Evolutionary conservation across 2,797 vertebrate species (phyloP), one percentile per base, ranked within the genome.

Genomic region (Enteromius paludinosus): DNA sequence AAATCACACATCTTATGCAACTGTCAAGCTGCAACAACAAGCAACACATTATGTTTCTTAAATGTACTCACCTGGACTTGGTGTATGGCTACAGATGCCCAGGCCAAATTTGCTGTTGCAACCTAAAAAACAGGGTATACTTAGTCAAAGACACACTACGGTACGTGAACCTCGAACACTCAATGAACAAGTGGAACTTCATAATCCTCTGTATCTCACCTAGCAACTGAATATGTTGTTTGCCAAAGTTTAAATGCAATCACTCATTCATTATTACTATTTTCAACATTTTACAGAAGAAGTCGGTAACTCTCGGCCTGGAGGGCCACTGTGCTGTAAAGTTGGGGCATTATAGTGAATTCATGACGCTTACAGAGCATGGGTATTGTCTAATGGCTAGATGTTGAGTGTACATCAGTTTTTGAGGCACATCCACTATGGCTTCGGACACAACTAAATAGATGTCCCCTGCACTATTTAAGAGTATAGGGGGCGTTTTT

Each of bases 81-180:
- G 93, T 99, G 98, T 93, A 99, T 97, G 88, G 98, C 98, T 91
- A 99, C 96, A 15, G 97, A 97, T 65, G 97, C 97, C 98, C 98
- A 99, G 9, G 98, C 96, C 89, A 99, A 95, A 91, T 97, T 98
- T 88, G 98, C 97, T 86, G 97, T 99, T 79, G 98, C 98, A 92
- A 99, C 96, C 98, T 99, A 83, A 65, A 92, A 78, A 87, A 52
- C 89, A 86, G 73, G 82, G n/a, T 28, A 69, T 8, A 59, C 10
- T 72, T 70, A 69, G 25, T n/a, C n/a, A 74, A 61, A 82, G 38
- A 71, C 49, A 17, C 35, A 14, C 54, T 65, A 17, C 23, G 8
- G 25, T 65, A 30, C 8, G 0, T 1, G 12, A 14, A 43, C 35
- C 1, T 25, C 0, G 3, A 47, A 17, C 4, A 30, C 30, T n/a